phyloP scores from a whole-genome alignment of 2,888 invertebrate genomes.

The Panzeria rudis region DNA sequence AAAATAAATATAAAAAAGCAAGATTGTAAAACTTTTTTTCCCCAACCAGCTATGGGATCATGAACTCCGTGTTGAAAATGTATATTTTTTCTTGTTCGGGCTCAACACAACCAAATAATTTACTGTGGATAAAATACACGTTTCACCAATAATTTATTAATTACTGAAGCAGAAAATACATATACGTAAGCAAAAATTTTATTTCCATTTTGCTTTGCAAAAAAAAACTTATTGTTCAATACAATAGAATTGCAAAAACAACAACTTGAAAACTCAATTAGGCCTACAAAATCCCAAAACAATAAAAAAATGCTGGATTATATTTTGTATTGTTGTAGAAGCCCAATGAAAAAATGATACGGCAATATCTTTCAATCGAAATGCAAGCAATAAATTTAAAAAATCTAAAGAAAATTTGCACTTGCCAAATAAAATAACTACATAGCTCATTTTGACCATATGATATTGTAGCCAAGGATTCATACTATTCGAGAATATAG shows the following conservation, averaged over 20 bases:
- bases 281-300: constrained; percentile 62
- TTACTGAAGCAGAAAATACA: constrained; percentile 70
- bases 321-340: background rate
- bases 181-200: constrained; percentile 66
- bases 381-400: too few species aligned
- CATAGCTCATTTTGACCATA: too few species aligned
- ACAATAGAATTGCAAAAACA: constrained; percentile 36
- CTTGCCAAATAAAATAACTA: too few species aligned
- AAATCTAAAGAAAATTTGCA: too few species aligned
- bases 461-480: too few species aligned
- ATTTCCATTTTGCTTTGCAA: constrained; percentile 1
- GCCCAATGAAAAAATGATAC: background rate
- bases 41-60: background rate
- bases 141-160: constrained; percentile 72
- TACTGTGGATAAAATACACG: constrained; percentile 22
- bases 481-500: too few species aligned
- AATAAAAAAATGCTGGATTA: constrained; percentile 46
- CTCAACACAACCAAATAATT: background rate
- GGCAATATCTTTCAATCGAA: too few species aligned
- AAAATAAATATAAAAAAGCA: too few species aligned
- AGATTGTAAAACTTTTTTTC: background rate
- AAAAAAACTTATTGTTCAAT: constrained; percentile 29
- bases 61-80: background rate
- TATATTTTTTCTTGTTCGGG: constrained; percentile 8
- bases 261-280: constrained; percentile 72